These are phyloP conservation scores for Willowsia nigromaculata DNA, from an alignment of 2,888 invertebrate species.

Conservation along the genomic window DNA sequence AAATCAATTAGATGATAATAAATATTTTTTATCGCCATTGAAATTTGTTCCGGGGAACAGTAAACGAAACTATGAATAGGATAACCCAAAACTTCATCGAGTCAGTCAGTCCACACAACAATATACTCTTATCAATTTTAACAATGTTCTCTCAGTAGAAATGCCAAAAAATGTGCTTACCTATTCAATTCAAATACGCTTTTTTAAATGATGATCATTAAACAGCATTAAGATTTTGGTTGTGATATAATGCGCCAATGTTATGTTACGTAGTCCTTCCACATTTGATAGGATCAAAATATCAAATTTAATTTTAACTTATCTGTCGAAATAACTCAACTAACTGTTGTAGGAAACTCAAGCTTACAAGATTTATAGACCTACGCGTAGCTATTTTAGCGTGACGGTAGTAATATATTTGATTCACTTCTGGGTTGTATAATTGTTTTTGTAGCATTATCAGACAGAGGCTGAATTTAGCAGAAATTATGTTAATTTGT, in stretches of 20 bases:
- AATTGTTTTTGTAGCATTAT: neutral
- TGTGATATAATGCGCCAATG: neutral
- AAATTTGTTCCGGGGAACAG: slow-evolving; percentile 26
- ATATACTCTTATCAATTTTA: neutral
- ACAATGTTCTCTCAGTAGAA: neutral
- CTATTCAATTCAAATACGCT: neutral
- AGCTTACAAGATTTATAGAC: neutral
- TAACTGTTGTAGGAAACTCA: slow-evolving; percentile 14
- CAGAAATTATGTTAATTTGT: neutral
- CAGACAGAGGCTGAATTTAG: neutral
- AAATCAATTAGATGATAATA: neutral
- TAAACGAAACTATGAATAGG: neutral
- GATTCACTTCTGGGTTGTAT: slow-evolving; percentile 10
- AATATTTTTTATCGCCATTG: neutral
- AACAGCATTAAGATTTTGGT: neutral
- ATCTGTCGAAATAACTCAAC: neutral
- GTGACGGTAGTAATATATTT: slow-evolving; percentile 14
- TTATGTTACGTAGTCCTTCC: neutral
- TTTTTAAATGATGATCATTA: neutral
- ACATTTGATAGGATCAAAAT: neutral
- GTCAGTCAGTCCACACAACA: neutral
- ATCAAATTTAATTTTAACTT: slow-evolving; percentile 3
- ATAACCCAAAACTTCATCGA: neutral
- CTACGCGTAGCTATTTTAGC: slow-evolving; percentile 21
- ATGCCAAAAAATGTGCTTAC: neutral